phyloP scores from a whole-genome alignment of 2,113 vertebrate species.

The Micromys minutus region DNA sequence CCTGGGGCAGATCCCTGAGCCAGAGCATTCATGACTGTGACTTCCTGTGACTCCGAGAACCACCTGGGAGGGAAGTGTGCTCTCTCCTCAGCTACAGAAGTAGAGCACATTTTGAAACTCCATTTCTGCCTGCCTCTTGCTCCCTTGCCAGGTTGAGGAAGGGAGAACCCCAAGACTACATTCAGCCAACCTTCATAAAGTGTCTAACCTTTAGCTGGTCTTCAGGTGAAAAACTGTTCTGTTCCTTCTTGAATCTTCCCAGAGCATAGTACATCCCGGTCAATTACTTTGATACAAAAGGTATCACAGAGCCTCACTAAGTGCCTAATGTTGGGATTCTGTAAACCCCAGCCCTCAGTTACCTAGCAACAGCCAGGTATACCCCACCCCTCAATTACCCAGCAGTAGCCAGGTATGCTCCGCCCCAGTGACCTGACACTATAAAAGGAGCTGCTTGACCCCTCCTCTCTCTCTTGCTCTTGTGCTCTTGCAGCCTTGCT shows the following conservation, averaged over 20 bases:
- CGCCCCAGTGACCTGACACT: too few relatives aligned
- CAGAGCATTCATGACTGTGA: rapidly evolving
- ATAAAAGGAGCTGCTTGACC: too few relatives aligned
- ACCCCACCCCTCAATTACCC: too few relatives aligned
- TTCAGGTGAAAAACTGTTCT: not conserved
- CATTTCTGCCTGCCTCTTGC: not conserved
- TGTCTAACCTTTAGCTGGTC: not conserved
- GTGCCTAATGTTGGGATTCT: too few relatives aligned
- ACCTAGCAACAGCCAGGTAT: too few relatives aligned
- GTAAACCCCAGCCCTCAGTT: too few relatives aligned
- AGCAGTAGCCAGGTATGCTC: too few relatives aligned
- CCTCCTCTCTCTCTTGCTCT: too few relatives aligned
- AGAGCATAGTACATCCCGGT: not conserved
- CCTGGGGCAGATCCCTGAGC: rapidly evolving
- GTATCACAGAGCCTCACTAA: not conserved
- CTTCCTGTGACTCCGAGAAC: not conserved
- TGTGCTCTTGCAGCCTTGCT: too few relatives aligned
- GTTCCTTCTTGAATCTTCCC: not conserved
- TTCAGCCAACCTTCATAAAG: not conserved
- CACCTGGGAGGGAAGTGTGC: rapidly evolving
- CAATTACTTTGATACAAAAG: not conserved
- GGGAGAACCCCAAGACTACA: not conserved
- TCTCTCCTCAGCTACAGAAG: not conserved
- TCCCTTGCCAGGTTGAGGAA: not conserved
- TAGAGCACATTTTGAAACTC: not conserved